Evolutionary conservation across 1,140 invertebrate genomes (phyloP), one percentile per base, ranked within the genome.

Genomic region (Mycetomoellerius zeteki): DNA sequence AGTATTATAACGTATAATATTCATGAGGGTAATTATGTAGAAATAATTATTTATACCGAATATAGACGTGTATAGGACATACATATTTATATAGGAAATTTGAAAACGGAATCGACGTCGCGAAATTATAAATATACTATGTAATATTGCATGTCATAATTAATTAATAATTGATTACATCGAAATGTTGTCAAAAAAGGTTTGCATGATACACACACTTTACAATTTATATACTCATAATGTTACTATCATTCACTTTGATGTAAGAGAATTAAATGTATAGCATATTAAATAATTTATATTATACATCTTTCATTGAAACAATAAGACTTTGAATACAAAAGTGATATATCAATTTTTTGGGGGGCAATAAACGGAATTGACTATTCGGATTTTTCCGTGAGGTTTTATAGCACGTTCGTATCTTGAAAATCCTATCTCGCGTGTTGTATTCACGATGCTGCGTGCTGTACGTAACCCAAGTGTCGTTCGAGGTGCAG

Each of bases 401-500:
- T 19, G 14, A 19, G 6, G 5, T 67, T 81, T 81, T 43, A 56
- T 56, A 37, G 14, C 43, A 50, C 27, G 30, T 30, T 81, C 21
- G 6, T 43, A 81, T 71, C 78, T 81, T 24, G 6, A 24, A 81
- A 71, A 67, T 33, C 12, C 27, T 50, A 2, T 52, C n/a, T 78
- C 19, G 77, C 2, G 21, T 54, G 64, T 56, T 56, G 30, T 30
- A 80, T 81, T 47, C 47, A 21, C 21, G 50, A 56, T 37, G 65
- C 30, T 72, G 21, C 47, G 30, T 37, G 12, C 16, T 21, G 21
- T 72, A 85, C 16, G 72, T 60, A 47, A 16, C 50, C 56, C 37
- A 50, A 60, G 56, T 64, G 47, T 85, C 65, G 52, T 62, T 76
- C 71, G 52, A 16, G 56, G 37, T 60, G 71, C 24, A 84, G 64